These are phyloP conservation scores for Disparrhopalites patrizii DNA, from an alignment of 2,888 invertebrate genomes.

Conservation along the genomic window DNA sequence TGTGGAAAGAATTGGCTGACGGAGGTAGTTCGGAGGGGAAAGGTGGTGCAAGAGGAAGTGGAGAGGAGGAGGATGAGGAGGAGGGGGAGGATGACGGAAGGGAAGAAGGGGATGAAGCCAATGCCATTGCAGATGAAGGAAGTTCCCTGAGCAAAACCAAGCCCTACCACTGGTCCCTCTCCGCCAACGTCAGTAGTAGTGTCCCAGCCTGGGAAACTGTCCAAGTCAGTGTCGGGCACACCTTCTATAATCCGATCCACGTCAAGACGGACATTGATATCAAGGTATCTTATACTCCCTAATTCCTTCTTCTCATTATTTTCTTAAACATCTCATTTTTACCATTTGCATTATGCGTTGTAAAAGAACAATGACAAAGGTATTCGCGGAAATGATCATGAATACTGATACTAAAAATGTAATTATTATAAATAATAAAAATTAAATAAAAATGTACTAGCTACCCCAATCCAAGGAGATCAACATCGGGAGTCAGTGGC, in stretches of 20 bases:
- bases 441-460: too few relatives aligned
- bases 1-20: conserved; percentile 34
- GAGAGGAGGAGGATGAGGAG: conserved; percentile 55
- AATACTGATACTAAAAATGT: too few relatives aligned
- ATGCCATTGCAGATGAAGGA: background rate
- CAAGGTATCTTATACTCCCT: conserved; percentile 36
- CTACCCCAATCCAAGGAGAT: conserved; percentile 45
- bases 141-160: background rate
- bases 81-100: conserved; percentile 19
- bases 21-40: conserved; percentile 52
- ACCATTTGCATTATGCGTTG: background rate
- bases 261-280: conserved; percentile 47
- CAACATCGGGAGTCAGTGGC: conserved; percentile 43
- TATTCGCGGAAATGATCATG: too few relatives aligned
- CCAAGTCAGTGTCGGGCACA: conserved; percentile 39
- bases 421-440: too few relatives aligned
- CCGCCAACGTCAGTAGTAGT: conserved; percentile 28
- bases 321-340: background rate
- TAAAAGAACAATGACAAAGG: too few relatives aligned
- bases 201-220: conserved; percentile 22
- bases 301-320: background rate
- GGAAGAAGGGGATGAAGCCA: conserved; percentile 3
- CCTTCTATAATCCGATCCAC: conserved; percentile 37
- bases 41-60: conserved; percentile 52
- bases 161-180: conserved; percentile 17